Base-by-base conservation (phyloP, 1,140 invertebrate genomes). In the Drosophila melanica region DNA sequence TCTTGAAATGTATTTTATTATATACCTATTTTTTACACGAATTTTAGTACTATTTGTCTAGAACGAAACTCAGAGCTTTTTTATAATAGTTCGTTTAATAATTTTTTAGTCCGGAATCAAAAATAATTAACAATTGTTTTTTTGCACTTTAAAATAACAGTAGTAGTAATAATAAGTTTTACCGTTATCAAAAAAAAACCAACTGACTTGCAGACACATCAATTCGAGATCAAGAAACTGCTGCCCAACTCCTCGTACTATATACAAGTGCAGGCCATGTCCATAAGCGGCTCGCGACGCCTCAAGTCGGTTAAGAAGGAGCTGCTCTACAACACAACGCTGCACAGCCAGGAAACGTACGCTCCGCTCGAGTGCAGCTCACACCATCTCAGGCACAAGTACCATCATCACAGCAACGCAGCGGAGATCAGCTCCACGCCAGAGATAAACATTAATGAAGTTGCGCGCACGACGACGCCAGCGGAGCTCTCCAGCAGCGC, bases 261-360 rank as follows among this genome's bases (percentile, higher is more conserved):
- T 75, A 92, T 96, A 14, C 95, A 96, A 93, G 94, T 96, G 2
- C 95, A 95, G 89, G 95, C 94, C 6, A 93, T 95, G 23, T 93
- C 94, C 23, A 92, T 95, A 62, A 95, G 93, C 76, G 95, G 95
- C 2, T 92, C 93, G 14, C 93, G 94, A n/a, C 93, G 94, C 64
- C 89, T 95, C 12, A 93, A 94, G 47, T 95, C 95, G 39, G 94
- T 95, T 48, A 95, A 95, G 76, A 94, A 93, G 0, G 94, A 94
- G 11, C 92, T 95, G 57, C 93, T 95, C 30, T 93, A 94, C 66
- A 95, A 95, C 80, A 95, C 94, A 9, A 95, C 94, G 23, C 51
- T 89, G 20, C 64, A 75, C 41, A 53, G 76, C 0, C 33, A 73
- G 7, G 80, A 81, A 14, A 48, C 80, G 0, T 70, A 66, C 33